A percentile compares a stretch with the other conserved stretches of the same genome.
Evolutionary conservation across 2,888 invertebrate genomes (phyloP).

Genomic region (Tenthredo livida): DNA sequence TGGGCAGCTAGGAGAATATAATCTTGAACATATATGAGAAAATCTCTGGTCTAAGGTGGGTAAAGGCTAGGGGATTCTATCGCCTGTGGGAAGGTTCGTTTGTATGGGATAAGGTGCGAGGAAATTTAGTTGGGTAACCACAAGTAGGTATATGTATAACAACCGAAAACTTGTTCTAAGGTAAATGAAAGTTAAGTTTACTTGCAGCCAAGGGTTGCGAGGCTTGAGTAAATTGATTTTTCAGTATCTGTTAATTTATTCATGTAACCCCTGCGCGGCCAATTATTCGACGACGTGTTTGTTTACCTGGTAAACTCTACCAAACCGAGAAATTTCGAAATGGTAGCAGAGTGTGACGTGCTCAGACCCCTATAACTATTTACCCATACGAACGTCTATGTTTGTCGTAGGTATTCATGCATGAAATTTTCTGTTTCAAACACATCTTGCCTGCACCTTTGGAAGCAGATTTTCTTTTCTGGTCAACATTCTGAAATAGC

Average conservation of each 20-base stretch:
- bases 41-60: not conserved
- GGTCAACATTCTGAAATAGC: not conserved
- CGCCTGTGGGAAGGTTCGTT: not conserved
- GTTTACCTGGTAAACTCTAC: too few relatives aligned
- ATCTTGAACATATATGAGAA: not conserved
- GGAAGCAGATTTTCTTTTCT: not conserved
- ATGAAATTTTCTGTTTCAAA: not conserved
- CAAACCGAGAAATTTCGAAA: not conserved
- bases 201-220: not conserved
- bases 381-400: not conserved
- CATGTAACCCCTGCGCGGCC: not conserved
- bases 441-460: not conserved
- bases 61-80: not conserved
- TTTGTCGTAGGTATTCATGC: not conserved
- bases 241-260: not conserved
- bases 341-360: not conserved
- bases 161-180: not conserved
- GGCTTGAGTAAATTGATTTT: constrained; percentile 1
- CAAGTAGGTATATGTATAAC: not conserved
- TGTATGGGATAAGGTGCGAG: not conserved
- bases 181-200: constrained; percentile 11
- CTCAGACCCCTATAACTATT: not conserved
- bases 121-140: constrained; percentile 2
- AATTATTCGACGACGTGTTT: not conserved
- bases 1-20: not conserved